Percentiles rank a stretch among this genome's conserved stretches.
Conservation (phyloP, 2,888 invertebrate genomes). For the Axea sp. region DNA sequence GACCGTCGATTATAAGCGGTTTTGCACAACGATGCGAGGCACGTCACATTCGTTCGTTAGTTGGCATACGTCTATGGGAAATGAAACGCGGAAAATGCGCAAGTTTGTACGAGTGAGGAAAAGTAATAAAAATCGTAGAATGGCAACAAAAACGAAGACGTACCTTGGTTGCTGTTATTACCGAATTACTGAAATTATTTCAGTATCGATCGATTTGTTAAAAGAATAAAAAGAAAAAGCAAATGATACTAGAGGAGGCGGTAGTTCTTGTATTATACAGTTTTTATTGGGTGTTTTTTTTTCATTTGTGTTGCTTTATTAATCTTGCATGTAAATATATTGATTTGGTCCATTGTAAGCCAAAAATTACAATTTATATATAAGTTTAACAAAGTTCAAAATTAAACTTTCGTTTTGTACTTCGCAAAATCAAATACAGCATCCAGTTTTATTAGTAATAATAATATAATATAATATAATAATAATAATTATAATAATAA, state of each 20-base stretch:
- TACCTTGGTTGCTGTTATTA: no score
- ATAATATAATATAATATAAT: constrained; percentile 3
- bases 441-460: neutral
- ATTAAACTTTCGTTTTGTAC: constrained; percentile 18
- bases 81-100: constrained; percentile 17
- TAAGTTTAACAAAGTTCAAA: constrained; percentile 24
- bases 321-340: constrained; percentile 40
- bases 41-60: constrained; percentile 20
- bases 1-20: constrained; percentile 1
- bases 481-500: constrained; percentile 2
- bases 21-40: constrained; percentile 24
- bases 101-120: constrained; percentile 1
- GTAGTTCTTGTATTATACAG: constrained; percentile 6
- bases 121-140: no score
- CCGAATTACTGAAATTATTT: no score
- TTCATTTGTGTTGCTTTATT: constrained; percentile 37
- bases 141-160: no score
- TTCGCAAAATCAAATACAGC: constrained; percentile 9
- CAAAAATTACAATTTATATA: constrained; percentile 27
- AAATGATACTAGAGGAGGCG: constrained; percentile 2
- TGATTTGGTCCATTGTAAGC: constrained; percentile 18
- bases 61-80: constrained; percentile 14
- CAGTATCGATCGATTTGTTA: no score
- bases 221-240: no score
- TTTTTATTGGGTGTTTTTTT: no score